Conservation (phyloP, 2,113 vertebrate species). For the Macheiramphus alcinus region DNA sequence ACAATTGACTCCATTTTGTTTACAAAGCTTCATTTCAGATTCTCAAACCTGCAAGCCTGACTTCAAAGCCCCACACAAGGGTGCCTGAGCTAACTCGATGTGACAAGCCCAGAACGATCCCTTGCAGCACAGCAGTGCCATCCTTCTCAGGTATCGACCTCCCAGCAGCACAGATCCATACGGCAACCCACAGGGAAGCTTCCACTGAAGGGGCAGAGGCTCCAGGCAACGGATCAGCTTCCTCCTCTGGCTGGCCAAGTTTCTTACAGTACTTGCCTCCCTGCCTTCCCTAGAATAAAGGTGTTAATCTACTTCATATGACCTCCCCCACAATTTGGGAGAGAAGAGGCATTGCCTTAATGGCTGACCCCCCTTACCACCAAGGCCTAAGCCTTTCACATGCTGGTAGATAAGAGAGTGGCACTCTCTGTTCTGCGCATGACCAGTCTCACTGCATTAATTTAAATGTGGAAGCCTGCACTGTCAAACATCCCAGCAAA, state of each 20-base stretch:
- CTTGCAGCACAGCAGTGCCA: neutral
- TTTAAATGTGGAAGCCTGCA: neutral
- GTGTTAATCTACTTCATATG: neutral
- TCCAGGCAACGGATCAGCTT: neutral
- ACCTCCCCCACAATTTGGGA: neutral
- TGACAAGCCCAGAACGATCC: neutral
- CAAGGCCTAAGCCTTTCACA: constrained; percentile 12
- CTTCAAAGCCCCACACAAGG: neutral
- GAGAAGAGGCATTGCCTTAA: neutral
- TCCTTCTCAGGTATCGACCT: constrained; percentile 2
- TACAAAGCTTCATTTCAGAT: neutral
- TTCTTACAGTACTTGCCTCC: neutral
- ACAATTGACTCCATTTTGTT: neutral
- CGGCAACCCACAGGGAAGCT: constrained; percentile 7
- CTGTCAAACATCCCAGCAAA: neutral
- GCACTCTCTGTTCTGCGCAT: constrained; percentile 10
- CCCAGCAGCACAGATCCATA: neutral
- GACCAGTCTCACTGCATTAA: neutral
- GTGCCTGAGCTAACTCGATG: neutral
- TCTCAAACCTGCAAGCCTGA: neutral
- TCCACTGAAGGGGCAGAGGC: neutral
- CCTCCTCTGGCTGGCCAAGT: neutral
- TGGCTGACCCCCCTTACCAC: neutral
- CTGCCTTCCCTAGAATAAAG: neutral
- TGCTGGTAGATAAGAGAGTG: neutral